These are phyloP conservation scores for Callochromis pleurospilus DNA, from an alignment of 2,113 vertebrate genomes.

Conservation along the genomic window DNA sequence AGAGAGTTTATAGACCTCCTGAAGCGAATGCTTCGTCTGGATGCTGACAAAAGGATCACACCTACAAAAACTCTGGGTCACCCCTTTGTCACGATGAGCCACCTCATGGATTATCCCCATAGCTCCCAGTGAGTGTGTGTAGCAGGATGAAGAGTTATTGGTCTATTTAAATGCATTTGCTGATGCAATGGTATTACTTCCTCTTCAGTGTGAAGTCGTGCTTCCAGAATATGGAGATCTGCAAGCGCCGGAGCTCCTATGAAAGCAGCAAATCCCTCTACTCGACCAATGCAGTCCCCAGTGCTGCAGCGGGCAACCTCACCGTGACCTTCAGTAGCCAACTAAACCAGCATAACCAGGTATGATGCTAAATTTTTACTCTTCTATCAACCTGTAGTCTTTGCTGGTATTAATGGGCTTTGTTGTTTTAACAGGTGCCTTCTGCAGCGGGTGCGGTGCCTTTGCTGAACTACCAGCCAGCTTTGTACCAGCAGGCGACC, in stretches of 20 bases:
- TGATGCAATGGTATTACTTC: not conserved
- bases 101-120: constrained; percentile 95
- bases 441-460: constrained; percentile 89
- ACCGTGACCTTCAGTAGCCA: constrained; percentile 80
- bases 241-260: constrained; percentile 89
- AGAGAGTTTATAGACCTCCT: constrained; percentile 96
- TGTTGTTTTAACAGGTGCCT: constrained; percentile 60
- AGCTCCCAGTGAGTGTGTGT: constrained; percentile 86
- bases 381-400: not conserved
- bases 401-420: not conserved
- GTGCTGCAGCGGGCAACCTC: constrained; percentile 92
- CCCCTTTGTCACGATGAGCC: constrained; percentile 93
- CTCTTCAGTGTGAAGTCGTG: constrained; percentile 90
- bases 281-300: constrained; percentile 88
- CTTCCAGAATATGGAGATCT: constrained; percentile 99
- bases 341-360: constrained; percentile 77
- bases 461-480: constrained; percentile 94
- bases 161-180: not conserved
- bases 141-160: not conserved
- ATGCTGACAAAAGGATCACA: constrained; percentile 96
- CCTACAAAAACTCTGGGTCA: constrained; percentile 95
- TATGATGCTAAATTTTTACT: not conserved
- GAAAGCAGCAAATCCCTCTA: constrained; percentile 92
- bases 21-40: constrained; percentile 98
- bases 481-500: constrained; percentile 94